Conservation (phyloP, 2,888 invertebrate species). For the Lasioglossum marginatum region DNA sequence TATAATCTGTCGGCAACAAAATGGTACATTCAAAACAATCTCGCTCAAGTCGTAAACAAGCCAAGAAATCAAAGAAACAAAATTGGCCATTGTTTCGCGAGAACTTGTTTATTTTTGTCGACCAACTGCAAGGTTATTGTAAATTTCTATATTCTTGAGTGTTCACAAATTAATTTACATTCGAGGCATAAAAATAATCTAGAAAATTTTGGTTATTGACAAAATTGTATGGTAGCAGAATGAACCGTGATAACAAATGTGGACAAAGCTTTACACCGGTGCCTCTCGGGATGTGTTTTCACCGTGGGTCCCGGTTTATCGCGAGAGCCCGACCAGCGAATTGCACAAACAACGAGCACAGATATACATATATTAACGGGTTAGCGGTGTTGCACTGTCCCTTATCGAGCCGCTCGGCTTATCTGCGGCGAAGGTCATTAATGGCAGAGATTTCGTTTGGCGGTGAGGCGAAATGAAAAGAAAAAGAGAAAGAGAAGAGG, state of each 20-base stretch:
- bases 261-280: slow-evolving; percentile 24
- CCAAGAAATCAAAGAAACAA: not conserved
- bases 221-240: not conserved
- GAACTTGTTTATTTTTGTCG: not conserved
- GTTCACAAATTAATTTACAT: not conserved
- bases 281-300: slow-evolving; percentile 18
- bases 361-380: slow-evolving; percentile 46
- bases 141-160: not conserved
- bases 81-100: too few relatives aligned
- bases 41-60: not conserved
- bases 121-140: not conserved
- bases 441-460: slow-evolving; percentile 51
- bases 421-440: slow-evolving; percentile 60
- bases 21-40: not conserved
- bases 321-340: slow-evolving; percentile 51
- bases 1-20: not conserved
- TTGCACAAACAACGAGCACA: slow-evolving; percentile 65
- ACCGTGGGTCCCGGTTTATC: slow-evolving; percentile 53
- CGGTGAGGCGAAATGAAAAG: slow-evolving; percentile 33
- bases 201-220: not conserved
- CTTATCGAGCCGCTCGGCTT: slow-evolving; percentile 57
- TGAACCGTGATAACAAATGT: not conserved
- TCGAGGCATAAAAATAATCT: not conserved
- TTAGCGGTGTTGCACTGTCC: slow-evolving; percentile 41
- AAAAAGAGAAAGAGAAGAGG: slow-evolving; percentile 23